phyloP scores from a whole-genome alignment of 1,140 invertebrate species.

The Drosophila lowei region DNA sequence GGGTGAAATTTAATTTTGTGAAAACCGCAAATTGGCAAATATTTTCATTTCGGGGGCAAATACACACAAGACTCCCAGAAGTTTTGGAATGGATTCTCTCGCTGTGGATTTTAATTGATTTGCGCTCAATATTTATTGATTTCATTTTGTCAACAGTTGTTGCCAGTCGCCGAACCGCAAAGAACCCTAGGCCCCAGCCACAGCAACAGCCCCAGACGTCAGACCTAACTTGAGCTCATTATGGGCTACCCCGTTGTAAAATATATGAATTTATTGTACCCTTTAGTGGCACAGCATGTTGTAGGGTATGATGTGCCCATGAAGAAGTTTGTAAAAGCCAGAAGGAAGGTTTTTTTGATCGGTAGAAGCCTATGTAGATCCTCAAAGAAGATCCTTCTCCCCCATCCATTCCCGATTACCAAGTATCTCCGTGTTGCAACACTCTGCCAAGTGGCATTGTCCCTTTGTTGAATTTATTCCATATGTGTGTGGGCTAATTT shows the following conservation, averaged over 20 bases:
- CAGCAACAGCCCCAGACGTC: not conserved
- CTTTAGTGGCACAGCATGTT: no score
- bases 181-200: conserved; percentile 13
- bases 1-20: conserved; percentile 73
- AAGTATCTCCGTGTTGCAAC: no score
- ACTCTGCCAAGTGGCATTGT: no score
- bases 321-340: no score
- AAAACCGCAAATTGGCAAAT: conserved; percentile 79
- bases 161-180: conserved; percentile 52
- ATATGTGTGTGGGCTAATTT: conserved; percentile 60
- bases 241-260: conserved; percentile 18
- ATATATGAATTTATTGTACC: conserved; percentile 44
- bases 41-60: conserved; percentile 58
- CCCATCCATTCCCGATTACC: no score
- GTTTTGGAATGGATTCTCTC: conserved; percentile 32
- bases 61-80: conserved; percentile 1
- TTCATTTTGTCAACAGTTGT: conserved; percentile 78
- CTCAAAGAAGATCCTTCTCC: no score
- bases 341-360: no score
- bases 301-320: no score
- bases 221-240: conserved; percentile 56
- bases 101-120: conserved; percentile 74
- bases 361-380: no score
- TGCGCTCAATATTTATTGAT: conserved; percentile 76
- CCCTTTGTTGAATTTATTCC: no score